Percentiles rank a stretch among this genome's conserved stretches.
These are phyloP conservation scores for Drosophila mercatorum DNA, from an alignment of 2,888 invertebrate species.

Conservation along the genomic window DNA sequence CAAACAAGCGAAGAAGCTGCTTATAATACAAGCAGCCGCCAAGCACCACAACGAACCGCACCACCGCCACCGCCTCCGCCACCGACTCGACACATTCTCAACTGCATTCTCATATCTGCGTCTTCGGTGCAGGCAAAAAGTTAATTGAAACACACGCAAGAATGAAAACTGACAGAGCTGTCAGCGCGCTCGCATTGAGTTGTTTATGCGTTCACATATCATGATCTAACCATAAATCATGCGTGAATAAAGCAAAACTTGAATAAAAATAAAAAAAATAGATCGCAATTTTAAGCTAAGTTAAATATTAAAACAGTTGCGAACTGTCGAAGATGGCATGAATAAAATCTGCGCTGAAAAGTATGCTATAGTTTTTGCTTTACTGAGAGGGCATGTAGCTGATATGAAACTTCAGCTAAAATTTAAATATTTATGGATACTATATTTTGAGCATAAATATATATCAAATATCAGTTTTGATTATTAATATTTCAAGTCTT, in stretches of 20 bases:
- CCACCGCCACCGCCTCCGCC: slow-evolving; percentile 9
- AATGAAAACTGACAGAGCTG: slow-evolving; percentile 58
- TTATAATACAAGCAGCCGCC: slow-evolving; percentile 62
- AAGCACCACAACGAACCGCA: not conserved
- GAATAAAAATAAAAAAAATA: not conserved
- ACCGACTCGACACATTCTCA: slow-evolving; percentile 44
- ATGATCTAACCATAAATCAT: slow-evolving; percentile 12
- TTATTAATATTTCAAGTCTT: no score
- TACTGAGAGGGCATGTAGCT: no score
- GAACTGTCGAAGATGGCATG: no score
- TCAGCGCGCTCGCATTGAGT: slow-evolving; percentile 18
- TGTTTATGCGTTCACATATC: slow-evolving; percentile 45
- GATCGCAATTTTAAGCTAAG: not conserved
- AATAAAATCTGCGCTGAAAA: not conserved
- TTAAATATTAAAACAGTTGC: no score
- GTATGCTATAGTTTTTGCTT: not conserved
- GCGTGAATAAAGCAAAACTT: not conserved
- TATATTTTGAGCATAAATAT: no score
- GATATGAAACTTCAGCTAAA: no score
- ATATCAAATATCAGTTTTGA: no score
- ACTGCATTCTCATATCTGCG: slow-evolving; percentile 50
- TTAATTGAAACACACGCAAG: slow-evolving; percentile 77
- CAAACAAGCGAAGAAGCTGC: slow-evolving; percentile 78
- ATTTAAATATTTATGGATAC: no score
- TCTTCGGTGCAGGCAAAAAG: slow-evolving; percentile 74